Percentiles rank a stretch among this genome's conserved stretches.
Conservation (phyloP, 2,888 invertebrate genomes). For the Epicampocera succincta region DNA sequence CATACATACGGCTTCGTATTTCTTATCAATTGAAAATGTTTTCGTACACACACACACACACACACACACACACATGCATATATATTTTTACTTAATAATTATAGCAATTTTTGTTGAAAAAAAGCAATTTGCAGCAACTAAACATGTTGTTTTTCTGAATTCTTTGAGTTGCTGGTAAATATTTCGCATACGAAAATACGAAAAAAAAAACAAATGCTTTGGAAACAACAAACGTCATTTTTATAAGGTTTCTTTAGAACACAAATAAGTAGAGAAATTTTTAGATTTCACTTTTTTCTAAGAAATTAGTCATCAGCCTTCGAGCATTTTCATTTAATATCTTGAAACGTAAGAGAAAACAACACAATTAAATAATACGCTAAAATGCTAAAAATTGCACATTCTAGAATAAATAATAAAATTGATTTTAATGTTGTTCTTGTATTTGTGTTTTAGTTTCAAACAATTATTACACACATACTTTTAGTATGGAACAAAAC, state of each 20-base stretch:
- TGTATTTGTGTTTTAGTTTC: too few relatives aligned
- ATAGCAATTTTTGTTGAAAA: conserved; percentile 14
- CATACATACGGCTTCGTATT: conserved; percentile 1
- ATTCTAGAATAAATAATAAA: too few relatives aligned
- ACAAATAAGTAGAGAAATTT: neutral
- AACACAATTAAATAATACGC: too few relatives aligned
- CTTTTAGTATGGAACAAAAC: too few relatives aligned
- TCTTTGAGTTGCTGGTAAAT: neutral
- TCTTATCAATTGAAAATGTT: conserved; percentile 3
- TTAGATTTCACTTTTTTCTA: neutral
- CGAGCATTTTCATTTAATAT: neutral
- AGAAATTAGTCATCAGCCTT: conserved; percentile 18
- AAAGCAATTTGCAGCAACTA: neutral
- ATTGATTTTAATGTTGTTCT: too few relatives aligned
- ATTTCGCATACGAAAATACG: conserved; percentile 56
- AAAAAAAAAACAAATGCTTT: conserved; percentile 15
- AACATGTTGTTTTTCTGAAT: too few relatives aligned
- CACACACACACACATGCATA: too few relatives aligned
- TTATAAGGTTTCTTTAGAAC: conserved; percentile 42
- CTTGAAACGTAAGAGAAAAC: too few relatives aligned
- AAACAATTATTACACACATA: too few relatives aligned
- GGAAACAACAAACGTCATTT: conserved; percentile 3
- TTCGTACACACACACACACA: too few relatives aligned
- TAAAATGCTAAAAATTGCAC: too few relatives aligned
- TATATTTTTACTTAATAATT: conserved; percentile 13